phyloP scores from a whole-genome alignment of 2,113 vertebrate species.

The Callorhinus ursinus region DNA sequence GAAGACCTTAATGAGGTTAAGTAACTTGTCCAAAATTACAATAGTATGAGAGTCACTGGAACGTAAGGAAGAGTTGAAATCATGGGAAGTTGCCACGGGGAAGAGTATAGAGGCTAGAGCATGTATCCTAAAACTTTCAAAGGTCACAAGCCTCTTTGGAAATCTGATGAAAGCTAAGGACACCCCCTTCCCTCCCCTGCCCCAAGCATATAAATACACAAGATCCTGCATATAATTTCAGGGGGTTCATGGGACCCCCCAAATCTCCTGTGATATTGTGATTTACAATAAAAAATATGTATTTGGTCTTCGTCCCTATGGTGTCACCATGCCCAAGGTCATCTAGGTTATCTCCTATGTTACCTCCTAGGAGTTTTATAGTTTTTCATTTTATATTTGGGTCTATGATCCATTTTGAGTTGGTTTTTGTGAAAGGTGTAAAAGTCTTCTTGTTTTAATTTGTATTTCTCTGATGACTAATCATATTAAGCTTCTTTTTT shows the following conservation, averaged over 20 bases:
- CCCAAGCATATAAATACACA: neutral
- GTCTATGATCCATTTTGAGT: neutral
- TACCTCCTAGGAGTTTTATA: neutral
- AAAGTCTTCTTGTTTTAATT: neutral
- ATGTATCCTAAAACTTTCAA: neutral
- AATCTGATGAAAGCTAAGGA: slow-evolving; percentile 11
- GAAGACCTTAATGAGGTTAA: neutral
- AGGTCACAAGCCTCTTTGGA: neutral
- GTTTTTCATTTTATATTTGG: neutral
- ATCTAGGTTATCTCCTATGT: neutral
- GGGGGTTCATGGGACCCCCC: neutral
- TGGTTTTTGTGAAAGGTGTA: neutral
- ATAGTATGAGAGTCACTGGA: neutral
- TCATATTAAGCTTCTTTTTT: neutral
- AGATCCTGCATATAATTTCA: neutral
- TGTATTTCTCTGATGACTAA: neutral
- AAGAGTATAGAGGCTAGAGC: neutral
- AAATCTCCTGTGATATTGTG: neutral
- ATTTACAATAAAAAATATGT: neutral
- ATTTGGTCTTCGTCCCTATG: neutral
- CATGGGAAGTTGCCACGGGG: neutral
- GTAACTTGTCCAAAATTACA: neutral
- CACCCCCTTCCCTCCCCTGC: neutral
- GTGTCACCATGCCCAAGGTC: neutral
- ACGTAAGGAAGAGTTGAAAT: neutral